Base-by-base conservation (phyloP, 2,797 vertebrate species). In the Neosilurus hyrtlii region DNA sequence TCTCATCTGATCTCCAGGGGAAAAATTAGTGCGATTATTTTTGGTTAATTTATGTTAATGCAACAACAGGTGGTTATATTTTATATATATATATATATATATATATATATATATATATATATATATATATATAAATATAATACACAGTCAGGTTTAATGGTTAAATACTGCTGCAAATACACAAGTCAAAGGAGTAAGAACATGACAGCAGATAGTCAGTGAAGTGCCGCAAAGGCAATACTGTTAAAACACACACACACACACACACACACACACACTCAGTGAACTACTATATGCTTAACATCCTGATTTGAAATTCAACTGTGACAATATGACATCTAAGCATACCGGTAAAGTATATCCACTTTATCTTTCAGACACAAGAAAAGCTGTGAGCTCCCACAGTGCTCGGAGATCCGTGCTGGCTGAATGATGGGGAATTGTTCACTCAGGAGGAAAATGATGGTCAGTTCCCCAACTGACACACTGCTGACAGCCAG, bases 371-470 rank as follows among this genome's bases (percentile, higher is more conserved):
- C 62, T 74, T 43, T 80, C 80, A 83, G 84, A 59, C 84, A 90
- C 89, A 89, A 83, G 84, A 76, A 87, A 86, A 81, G 24, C 78
- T 24, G 85, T 82, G 62, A 83, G 5, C 35, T 84, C 88, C 86
- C 85, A 70, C 52, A 72, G 82, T 70, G 80, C 79, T 86, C 82
- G 70, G 82, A 63, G 83, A 86, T 65, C 81, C 65, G 71, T 86
- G 79, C 67, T 89, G 67, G 80, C 84, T 89, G 82, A 86, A 71
- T 81, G n/a, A 1, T 61, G 62, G 79, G 82, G 88, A 88, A 90
- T 88, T 89, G 88, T 88, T 92, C 88, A 88, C 88, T 72, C 73
- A 10, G 84, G 88, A 80, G 79, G 86, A 87, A 84, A 93, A 91
- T 90, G 87, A 88, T 77, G 83, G 88, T 87, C 86, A 90, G 85